Base-by-base conservation (phyloP, 2,888 invertebrate genomes). In the Reticulitermes lucifugus region DNA sequence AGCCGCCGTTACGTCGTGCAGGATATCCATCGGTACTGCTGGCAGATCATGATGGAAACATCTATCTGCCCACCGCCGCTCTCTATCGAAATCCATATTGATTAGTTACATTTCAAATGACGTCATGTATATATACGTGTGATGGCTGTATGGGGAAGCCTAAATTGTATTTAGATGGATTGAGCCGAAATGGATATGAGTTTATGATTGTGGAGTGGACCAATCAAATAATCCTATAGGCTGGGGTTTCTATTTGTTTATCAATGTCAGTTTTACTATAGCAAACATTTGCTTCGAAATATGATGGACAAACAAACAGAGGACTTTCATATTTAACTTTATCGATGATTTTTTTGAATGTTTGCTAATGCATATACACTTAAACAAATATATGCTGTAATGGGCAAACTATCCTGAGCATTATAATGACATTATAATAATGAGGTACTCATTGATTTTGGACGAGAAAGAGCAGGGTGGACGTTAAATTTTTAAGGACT, bases 21-120 rank as follows among this genome's bases (percentile, higher is more conserved):
- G 83, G 83, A 77, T 77, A 83, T 41, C 81, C 81, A 70, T 83
- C 77, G 83, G 83, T 77, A 60, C 60, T 59, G 77, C 59, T 41
- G 59, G 65, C 71, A 60, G 77, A 77, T 43, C 35, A 46, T 60
- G 70, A 70, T 65, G 65, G 82, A 77, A 77, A 77, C 77, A 77
- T 81, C 81, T 81, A 81, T 81, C 81, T 81, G 41, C 59, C 83
- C 41, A 65, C 60, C 51, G 35, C 82, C 71, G 83, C 70, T 83
- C 79, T 70, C 60, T 84, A 84, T 84, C 84, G 79, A 84, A 84
- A 84, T 84, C 84, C 84, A 84, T 84, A 84, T 84, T 84, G 84
- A 84, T 84, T 84, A 79, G 84, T 84, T 84, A 84, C 84, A 84
- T 84, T 84, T 84, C 79, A 84, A 84, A 84, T 84, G 84, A 84